Evolutionary conservation across 2,888 invertebrate species (phyloP), one percentile per base, ranked within the genome.

Genomic region (Opisthograptis luteolata): DNA sequence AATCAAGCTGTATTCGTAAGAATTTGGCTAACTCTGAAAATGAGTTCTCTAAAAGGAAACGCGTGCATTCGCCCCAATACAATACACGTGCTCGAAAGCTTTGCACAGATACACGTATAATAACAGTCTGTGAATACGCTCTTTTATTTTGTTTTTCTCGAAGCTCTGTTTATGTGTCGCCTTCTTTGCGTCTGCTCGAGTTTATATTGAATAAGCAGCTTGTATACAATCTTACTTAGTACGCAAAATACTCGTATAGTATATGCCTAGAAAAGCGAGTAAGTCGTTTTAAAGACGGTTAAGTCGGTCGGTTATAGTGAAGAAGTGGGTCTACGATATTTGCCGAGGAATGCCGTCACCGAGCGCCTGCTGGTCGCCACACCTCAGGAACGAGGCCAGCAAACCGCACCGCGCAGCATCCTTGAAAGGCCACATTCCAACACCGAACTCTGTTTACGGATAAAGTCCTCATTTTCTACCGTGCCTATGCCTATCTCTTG

Each of bases 401-500:
- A 60, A 62, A 65, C 58, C 60, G 61, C 67, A 53, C 51, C 43
- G 45, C 50, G 76, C 86, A 81, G 81, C 89, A 89, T 89, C 90
- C 89, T 89, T 89, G 89, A 87, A 74, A 87, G 86, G 87, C 88
- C 83, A 74, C 89, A 89, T 90, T 88, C 89, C 89, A 62, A 62
- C 70, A 74, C 57, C 69, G 59, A 71, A 77, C 69, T 75, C 85
- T 85, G 78, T 85, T 85, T 87, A 85, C 81, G 75, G 83, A 73
- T 77, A 77, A 73, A 84, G 81, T 66, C 78, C 81, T 76, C 81
- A 80, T 81, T 86, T 81, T 76, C 67, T 64, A 58, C 54, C 55
- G 46, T 25, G 10, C 30, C 17, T 25, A 32, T 25, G 17, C n/a
- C 40, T n/a, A n/a, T n/a, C n/a, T 54, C 66, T 66, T 70, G 66